Evolutionary conservation across 2,888 invertebrate genomes (phyloP).

Genomic region (Meta bourneti): DNA sequence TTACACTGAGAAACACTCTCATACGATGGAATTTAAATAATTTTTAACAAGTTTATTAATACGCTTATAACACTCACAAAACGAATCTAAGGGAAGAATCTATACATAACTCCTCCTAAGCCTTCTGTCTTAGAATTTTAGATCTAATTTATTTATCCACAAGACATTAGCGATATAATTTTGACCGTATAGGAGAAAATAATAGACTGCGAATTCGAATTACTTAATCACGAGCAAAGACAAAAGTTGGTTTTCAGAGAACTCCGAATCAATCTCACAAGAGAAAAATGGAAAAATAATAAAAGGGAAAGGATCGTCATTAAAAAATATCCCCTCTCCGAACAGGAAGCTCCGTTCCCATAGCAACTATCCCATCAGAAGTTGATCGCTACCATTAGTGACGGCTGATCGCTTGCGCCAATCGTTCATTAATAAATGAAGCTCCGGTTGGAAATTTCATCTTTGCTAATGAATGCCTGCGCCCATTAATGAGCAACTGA

Average conservation of each 20-base stretch:
- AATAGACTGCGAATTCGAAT: background rate
- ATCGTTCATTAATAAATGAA: slow-evolving; percentile 74
- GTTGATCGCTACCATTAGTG: slow-evolving; percentile 72
- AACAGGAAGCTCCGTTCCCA: slow-evolving; percentile 49
- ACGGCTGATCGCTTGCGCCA: slow-evolving; percentile 69
- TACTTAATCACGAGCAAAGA: too few species aligned
- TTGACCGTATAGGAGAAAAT: background rate
- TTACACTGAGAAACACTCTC: too few species aligned
- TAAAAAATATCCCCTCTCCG: slow-evolving; percentile 42
- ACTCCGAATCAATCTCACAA: background rate
- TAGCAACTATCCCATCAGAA: slow-evolving; percentile 49
- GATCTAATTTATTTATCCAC: too few species aligned
- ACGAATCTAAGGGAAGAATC: too few species aligned
- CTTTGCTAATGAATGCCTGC: slow-evolving; percentile 66
- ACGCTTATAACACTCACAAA: too few species aligned
- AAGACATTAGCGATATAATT: too few species aligned
- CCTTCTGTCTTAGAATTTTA: too few species aligned
- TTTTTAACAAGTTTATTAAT: too few species aligned
- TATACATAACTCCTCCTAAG: too few species aligned
- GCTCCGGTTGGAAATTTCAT: slow-evolving; percentile 71
- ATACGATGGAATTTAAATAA: too few species aligned
- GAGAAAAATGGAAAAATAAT: slow-evolving; percentile 4
- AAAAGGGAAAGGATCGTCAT: slow-evolving; percentile 19
- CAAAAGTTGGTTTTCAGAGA: too few species aligned
- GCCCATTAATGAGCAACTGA: slow-evolving; percentile 72